A percentile compares a stretch with the other conserved stretches of the same genome.
phyloP scores from a whole-genome alignment of 2,888 invertebrate species.

The Neoaliturus tenellus region DNA sequence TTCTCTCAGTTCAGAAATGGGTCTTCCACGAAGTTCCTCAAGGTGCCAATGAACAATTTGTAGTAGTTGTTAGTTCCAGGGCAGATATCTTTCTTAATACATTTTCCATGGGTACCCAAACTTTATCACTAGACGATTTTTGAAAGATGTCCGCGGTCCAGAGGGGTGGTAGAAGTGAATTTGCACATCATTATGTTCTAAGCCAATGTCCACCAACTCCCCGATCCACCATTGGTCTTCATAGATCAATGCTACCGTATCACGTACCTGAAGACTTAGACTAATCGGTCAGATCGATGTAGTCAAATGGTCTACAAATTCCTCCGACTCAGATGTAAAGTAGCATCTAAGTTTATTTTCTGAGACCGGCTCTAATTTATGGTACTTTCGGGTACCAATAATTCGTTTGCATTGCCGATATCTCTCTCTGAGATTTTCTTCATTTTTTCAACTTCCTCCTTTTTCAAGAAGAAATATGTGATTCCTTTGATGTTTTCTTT shows the following conservation, averaged over 20 bases:
- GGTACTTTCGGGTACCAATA: not conserved
- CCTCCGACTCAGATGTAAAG: not conserved
- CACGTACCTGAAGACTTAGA: not conserved
- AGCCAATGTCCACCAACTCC: not conserved
- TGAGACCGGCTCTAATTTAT: not conserved
- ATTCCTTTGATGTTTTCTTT: slow-evolving; percentile 23
- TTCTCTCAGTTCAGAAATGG: too few relatives aligned
- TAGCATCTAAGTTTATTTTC: not conserved
- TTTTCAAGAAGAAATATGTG: not conserved
- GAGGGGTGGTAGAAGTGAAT: not conserved
- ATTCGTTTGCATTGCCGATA: not conserved
- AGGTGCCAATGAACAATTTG: too few relatives aligned
- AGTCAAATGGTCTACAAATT: not conserved
- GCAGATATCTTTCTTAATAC: not conserved
- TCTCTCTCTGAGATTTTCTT: not conserved
- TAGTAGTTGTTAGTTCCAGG: not conserved
- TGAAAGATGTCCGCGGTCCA: not conserved
- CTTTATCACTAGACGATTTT: not conserved
- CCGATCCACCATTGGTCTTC: not conserved
- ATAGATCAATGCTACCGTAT: not conserved
- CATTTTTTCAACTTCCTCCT: not conserved
- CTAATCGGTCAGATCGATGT: too few relatives aligned
- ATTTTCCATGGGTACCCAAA: not conserved
- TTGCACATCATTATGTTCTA: not conserved
- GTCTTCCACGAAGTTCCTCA: too few relatives aligned